Evolutionary conservation across 2,888 invertebrate genomes (phyloP).

Genomic region (Lasioglossum leucozonium): DNA sequence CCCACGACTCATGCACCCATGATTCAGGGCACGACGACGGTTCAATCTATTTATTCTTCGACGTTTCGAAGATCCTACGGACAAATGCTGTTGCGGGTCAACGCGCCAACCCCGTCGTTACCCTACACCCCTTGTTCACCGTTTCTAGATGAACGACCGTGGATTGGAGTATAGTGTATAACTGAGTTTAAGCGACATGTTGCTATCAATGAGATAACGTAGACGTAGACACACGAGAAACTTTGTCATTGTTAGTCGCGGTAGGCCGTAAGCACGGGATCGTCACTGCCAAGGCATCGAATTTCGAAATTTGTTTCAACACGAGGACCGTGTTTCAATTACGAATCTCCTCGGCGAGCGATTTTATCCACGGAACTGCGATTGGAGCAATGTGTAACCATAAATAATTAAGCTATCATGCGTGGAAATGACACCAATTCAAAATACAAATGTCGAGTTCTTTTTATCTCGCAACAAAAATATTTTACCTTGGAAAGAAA

Average conservation of each 20-base stretch:
- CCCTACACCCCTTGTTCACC: conserved; percentile 46
- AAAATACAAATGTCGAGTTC: not conserved
- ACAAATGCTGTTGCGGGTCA: conserved; percentile 66
- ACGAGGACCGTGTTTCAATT: conserved; percentile 9
- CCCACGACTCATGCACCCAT: conserved; percentile 31
- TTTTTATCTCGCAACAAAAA: not conserved
- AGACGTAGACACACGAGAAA: conserved; percentile 44
- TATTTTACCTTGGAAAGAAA: not conserved
- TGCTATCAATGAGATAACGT: conserved; percentile 40
- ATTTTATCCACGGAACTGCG: not conserved
- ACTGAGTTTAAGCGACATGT: conserved; percentile 52
- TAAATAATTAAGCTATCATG: not conserved
- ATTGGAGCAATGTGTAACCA: not conserved
- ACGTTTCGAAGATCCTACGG: conserved; percentile 40
- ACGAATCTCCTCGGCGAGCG: conserved; percentile 11
- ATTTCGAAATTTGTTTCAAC: conserved; percentile 56
- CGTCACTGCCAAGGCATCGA: conserved; percentile 72
- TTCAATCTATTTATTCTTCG: conserved; percentile 24
- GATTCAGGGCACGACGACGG: conserved; percentile 42
- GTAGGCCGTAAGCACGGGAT: conserved; percentile 67
- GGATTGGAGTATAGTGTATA: conserved; percentile 26
- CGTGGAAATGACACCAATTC: not conserved
- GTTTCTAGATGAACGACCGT: conserved; percentile 43
- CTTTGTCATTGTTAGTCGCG: conserved; percentile 51
- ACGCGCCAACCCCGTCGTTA: conserved; percentile 54